phyloP scores from a whole-genome alignment of 2,797 vertebrate genomes.

The Parauchenoglanis ngamensis region DNA sequence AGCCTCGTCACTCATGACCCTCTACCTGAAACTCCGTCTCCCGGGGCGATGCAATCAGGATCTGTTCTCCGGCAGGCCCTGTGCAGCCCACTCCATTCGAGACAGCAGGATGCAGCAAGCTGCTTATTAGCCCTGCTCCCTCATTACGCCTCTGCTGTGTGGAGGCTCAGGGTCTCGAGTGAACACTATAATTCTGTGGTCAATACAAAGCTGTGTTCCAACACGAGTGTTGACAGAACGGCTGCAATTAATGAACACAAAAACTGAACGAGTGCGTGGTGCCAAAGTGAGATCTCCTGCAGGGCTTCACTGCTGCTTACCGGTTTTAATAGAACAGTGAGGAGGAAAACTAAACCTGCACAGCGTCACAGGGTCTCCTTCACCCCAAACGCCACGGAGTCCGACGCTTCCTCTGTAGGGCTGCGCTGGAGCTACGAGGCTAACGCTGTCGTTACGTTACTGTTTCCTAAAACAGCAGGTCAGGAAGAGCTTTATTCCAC shows the following conservation, averaged over 20 bases:
- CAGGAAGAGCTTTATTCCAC: not conserved
- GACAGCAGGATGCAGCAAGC: slow-evolving; percentile 21
- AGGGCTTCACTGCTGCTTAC: not conserved
- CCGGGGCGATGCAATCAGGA: slow-evolving; percentile 31
- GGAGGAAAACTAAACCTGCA: not conserved
- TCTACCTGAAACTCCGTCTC: not conserved
- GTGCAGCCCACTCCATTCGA: not conserved
- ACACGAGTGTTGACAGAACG: slow-evolving; percentile 31
- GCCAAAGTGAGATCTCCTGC: not conserved
- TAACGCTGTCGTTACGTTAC: not conserved
- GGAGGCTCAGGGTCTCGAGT: slow-evolving; percentile 6
- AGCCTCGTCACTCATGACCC: not conserved
- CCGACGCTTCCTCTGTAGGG: not conserved
- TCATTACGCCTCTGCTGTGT: slow-evolving; percentile 44
- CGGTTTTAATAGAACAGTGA: not conserved
- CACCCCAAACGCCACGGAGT: not conserved
- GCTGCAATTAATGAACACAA: slow-evolving; percentile 35
- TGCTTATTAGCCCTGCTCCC: slow-evolving; percentile 37
- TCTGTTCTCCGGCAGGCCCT: slow-evolving; percentile 9
- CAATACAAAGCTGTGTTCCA: slow-evolving; percentile 29
- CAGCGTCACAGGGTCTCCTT: not conserved
- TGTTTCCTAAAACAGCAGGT: not conserved
- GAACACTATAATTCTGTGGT: slow-evolving; percentile 54
- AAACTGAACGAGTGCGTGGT: not conserved
- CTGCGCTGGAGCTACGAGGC: not conserved